phyloP scores from a whole-genome alignment of 2,888 invertebrate species.

The Xylota sylvarum region DNA sequence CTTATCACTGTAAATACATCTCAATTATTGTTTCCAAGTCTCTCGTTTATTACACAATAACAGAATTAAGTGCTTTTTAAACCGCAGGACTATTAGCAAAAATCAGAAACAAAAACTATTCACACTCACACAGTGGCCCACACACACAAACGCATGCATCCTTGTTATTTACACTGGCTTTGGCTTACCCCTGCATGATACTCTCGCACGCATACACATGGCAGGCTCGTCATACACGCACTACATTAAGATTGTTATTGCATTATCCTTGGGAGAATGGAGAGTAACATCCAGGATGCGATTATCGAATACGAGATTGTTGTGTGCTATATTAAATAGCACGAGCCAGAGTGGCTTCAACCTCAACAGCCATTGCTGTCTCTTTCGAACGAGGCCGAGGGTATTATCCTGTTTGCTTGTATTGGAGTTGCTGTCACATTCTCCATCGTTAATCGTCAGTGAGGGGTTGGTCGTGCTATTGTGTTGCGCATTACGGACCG shows the following conservation, averaged over 20 bases:
- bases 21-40: conserved; percentile 78
- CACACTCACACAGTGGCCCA: conserved; percentile 62
- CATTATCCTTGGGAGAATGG: conserved; percentile 66
- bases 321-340: conserved; percentile 4
- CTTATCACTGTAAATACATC: conserved; percentile 73
- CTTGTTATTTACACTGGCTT: conserved; percentile 45
- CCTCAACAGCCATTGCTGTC: conserved; percentile 26
- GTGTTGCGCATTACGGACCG: conserved; percentile 77
- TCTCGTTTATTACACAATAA: conserved; percentile 80
- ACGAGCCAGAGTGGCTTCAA: conserved; percentile 48
- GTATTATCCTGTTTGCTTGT: conserved; percentile 35
- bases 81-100: conserved; percentile 78
- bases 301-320: conserved; percentile 21
- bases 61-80: conserved; percentile 81
- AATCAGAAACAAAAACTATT: conserved; percentile 77
- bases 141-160: background rate
- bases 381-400: conserved; percentile 20
- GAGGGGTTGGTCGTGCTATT: conserved; percentile 71
- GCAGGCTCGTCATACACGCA: conserved; percentile 42
- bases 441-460: conserved; percentile 65
- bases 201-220: conserved; percentile 42
- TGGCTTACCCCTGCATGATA: conserved; percentile 61
- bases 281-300: conserved; percentile 46
- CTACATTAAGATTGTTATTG: conserved; percentile 69
- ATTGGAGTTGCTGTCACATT: conserved; percentile 50